A percentile compares a stretch with the other conserved stretches of the same genome.
phyloP scores from a whole-genome alignment of 2,797 vertebrate species.

The Danio albolineatus region DNA sequence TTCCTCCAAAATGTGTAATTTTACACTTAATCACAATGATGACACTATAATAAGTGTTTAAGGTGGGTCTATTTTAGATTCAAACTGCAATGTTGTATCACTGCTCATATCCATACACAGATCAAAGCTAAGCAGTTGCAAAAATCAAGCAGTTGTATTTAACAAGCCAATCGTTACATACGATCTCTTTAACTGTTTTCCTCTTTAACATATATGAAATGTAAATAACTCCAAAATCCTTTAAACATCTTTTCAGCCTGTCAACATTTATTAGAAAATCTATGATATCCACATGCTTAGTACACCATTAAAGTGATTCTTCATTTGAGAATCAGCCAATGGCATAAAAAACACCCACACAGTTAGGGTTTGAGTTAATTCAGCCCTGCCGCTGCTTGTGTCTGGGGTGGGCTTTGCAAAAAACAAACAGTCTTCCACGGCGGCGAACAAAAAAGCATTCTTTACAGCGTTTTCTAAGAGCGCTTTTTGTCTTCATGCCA shows the following conservation, averaged over 20 bases:
- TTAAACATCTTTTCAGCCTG: not conserved
- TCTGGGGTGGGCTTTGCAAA: constrained; percentile 86
- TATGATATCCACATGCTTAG: not conserved
- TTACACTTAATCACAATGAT: too few relatives aligned
- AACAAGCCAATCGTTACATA: too few relatives aligned
- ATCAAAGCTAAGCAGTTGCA: too few relatives aligned
- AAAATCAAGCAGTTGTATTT: too few relatives aligned
- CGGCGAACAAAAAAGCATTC: constrained; percentile 89
- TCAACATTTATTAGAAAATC: constrained; percentile 11
- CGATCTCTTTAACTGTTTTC: too few relatives aligned
- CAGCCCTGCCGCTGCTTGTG: constrained; percentile 92
- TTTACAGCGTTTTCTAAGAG: constrained; percentile 85
- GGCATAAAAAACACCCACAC: not conserved
- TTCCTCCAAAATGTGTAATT: too few relatives aligned
- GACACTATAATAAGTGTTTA: too few relatives aligned
- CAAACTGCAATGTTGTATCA: too few relatives aligned
- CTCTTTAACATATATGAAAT: not conserved
- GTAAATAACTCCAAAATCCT: not conserved
- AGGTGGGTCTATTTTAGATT: too few relatives aligned
- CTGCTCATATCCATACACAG: too few relatives aligned
- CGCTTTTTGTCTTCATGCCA: constrained; percentile 87
- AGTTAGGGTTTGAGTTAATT: constrained; percentile 28
- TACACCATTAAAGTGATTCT: not conserved
- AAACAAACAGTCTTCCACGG: constrained; percentile 85
- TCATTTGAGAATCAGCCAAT: constrained; percentile 16